Conservation (phyloP, 2,797 vertebrate genomes). For the Cephalopachus bancanus region DNA sequence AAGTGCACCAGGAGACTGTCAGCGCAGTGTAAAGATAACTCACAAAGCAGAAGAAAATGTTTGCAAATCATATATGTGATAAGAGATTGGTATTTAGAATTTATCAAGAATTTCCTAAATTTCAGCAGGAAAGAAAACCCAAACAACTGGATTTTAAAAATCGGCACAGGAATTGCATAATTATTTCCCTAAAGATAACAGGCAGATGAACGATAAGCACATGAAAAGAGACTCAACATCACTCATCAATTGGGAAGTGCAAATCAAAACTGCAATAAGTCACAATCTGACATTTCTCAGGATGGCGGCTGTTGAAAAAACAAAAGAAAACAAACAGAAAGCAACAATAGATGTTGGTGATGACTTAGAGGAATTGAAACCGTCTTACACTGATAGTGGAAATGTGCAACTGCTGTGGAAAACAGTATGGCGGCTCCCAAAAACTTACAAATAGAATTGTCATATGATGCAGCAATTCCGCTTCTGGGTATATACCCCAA, state of each 20-base stretch:
- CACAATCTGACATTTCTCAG: neutral
- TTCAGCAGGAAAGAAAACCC: neutral
- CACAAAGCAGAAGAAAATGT: neutral
- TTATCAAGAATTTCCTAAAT: neutral
- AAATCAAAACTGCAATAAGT: neutral
- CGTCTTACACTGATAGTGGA: neutral
- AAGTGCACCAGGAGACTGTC: neutral
- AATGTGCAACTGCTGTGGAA: neutral
- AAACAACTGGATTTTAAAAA: neutral
- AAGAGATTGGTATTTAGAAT: neutral
- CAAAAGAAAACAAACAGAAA: neutral
- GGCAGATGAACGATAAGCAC: neutral
- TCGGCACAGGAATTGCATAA: neutral
- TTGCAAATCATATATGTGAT: neutral
- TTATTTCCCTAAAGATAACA: neutral
- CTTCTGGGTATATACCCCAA: neutral
- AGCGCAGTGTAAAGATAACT: neutral
- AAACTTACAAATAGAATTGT: neutral
- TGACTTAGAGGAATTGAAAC: neutral
- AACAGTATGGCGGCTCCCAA: neutral
- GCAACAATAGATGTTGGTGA: neutral
- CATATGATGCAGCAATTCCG: neutral
- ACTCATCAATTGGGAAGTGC: neutral
- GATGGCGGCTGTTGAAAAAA: neutral
- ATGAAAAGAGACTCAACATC: neutral